Percentiles rank a stretch among this genome's conserved stretches.
These are phyloP conservation scores for Aythya baeri DNA, from an alignment of 2,113 vertebrate genomes.

Conservation along the genomic window DNA sequence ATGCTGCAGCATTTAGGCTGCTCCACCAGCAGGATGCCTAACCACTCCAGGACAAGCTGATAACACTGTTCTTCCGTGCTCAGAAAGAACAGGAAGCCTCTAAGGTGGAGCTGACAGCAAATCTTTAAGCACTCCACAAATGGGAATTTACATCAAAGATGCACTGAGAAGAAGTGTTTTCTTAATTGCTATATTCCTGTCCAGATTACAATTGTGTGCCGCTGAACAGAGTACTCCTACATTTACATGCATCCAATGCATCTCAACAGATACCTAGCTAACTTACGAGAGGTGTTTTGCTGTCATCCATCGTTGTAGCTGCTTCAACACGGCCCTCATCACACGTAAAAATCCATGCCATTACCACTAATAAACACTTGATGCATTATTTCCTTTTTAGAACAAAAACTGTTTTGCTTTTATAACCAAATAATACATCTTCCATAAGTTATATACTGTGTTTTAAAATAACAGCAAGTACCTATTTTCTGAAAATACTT, in stretches of 20 bases:
- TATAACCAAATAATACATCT: not conserved
- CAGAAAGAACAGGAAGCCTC: not conserved
- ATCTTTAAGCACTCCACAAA: not conserved
- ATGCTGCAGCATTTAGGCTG: not conserved
- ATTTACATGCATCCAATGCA: not conserved
- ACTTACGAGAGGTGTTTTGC: not conserved
- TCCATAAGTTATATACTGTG: not conserved
- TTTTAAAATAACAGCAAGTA: not conserved
- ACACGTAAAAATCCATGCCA: not conserved
- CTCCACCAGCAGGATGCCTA: not conserved
- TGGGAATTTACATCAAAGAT: not conserved
- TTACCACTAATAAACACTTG: not conserved
- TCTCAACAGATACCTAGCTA: not conserved
- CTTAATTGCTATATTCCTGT: not conserved
- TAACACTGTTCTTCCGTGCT: not conserved
- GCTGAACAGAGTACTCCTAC: not conserved
- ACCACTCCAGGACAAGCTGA: not conserved
- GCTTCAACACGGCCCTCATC: not conserved
- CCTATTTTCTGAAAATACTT: not conserved
- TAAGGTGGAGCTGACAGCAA: not conserved
- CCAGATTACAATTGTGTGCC: not conserved
- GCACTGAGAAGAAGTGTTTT: not conserved
- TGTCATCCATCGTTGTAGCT: not conserved
- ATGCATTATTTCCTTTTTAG: not conserved
- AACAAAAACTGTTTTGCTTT: not conserved